phyloP scores from a whole-genome alignment of 2,113 vertebrate genomes.

The Brachyhypopomus gauderio region DNA sequence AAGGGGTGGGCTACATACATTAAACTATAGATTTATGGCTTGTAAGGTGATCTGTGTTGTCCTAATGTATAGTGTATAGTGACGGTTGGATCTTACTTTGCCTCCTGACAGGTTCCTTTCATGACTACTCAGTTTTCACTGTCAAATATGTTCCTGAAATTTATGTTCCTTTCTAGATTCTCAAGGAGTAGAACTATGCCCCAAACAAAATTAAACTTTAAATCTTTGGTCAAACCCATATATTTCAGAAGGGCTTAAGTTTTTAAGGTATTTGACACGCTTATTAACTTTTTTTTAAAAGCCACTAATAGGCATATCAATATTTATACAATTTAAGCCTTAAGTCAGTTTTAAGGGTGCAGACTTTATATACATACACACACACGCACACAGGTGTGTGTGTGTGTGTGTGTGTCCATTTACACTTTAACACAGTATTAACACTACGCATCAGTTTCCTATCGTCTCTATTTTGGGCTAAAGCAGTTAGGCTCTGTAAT shows the following conservation, averaged over 20 bases:
- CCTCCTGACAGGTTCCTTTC: conserved; percentile 19
- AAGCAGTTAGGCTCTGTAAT: not conserved
- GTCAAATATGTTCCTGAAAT: not conserved
- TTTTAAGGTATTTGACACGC: not conserved
- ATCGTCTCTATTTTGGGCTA: not conserved
- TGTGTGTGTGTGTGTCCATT: too few relatives aligned
- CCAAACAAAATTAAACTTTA: conserved; percentile 23
- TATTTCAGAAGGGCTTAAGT: not conserved
- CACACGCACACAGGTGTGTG: too few relatives aligned
- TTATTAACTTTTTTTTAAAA: not conserved
- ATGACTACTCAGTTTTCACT: conserved; percentile 14
- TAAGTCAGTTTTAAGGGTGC: not conserved
- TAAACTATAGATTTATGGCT: conserved; percentile 32
- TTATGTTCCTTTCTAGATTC: not conserved
- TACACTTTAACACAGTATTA: not conserved
- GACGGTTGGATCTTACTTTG: conserved; percentile 2
- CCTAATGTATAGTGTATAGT: conserved; percentile 25
- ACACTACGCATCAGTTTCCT: not conserved
- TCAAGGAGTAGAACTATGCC: not conserved
- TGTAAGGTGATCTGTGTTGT: conserved; percentile 26
- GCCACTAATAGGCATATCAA: not conserved
- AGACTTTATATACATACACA: too few relatives aligned
- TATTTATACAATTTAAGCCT: not conserved
- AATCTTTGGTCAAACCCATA: conserved; percentile 62
- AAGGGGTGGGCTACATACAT: not conserved